A percentile compares a stretch with the other conserved stretches of the same genome.
Evolutionary conservation across 2,888 invertebrate genomes (phyloP).

Genomic region (Parasteatoda lunata): DNA sequence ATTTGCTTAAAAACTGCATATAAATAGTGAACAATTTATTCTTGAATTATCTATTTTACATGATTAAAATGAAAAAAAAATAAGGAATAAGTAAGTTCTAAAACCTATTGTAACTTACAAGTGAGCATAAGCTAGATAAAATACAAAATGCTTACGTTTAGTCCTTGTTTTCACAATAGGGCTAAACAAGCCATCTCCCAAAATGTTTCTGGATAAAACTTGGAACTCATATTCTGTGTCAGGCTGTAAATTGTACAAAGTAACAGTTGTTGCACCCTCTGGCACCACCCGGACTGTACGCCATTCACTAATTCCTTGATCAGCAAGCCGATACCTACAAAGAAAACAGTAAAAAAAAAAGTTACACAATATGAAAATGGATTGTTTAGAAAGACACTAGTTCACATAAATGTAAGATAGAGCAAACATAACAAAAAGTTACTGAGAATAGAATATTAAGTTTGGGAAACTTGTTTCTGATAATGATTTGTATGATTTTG

Average conservation of each 20-base stretch:
- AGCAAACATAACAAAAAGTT: too few species aligned
- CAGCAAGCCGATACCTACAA: slow-evolving; percentile 85
- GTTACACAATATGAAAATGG: too few species aligned
- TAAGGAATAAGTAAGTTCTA: too few species aligned
- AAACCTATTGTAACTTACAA: too few species aligned
- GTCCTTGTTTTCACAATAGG: slow-evolving; percentile 92
- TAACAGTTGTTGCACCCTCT: slow-evolving; percentile 91
- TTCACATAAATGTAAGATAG: too few species aligned
- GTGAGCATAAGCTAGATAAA: too few species aligned
- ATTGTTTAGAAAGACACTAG: too few species aligned
- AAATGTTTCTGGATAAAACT: slow-evolving; percentile 93
- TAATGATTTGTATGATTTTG: too few species aligned
- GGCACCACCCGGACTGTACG: slow-evolving; percentile 94
- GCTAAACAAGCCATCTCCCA: slow-evolving; percentile 97
- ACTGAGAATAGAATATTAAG: too few species aligned
- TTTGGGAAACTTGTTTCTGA: too few species aligned
- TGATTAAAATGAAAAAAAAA: neutral
- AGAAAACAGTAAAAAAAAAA: neutral
- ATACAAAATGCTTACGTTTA: slow-evolving; percentile 80
- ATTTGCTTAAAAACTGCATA: neutral
- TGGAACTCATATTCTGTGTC: slow-evolving; percentile 96
- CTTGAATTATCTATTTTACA: neutral
- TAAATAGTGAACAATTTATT: neutral
- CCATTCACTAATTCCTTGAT: slow-evolving; percentile 85
- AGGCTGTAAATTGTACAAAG: slow-evolving; percentile 91